These are phyloP conservation scores for Caerostris darwini DNA, from an alignment of 1,140 invertebrate genomes.

Conservation along the genomic window DNA sequence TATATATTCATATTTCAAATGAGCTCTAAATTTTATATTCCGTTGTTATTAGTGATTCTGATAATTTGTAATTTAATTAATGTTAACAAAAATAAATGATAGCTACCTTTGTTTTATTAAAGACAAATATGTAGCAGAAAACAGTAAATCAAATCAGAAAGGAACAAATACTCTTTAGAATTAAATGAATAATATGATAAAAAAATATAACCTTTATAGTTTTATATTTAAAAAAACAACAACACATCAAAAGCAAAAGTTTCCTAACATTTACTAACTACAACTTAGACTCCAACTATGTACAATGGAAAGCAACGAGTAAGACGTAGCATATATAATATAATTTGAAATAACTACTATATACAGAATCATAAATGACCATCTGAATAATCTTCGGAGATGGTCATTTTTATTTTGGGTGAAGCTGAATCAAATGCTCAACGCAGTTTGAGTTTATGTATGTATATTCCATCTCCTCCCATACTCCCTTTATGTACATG, in stretches of 20 bases:
- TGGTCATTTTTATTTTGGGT: conserved; percentile 13
- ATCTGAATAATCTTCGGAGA: not conserved
- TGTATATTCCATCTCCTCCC: conserved; percentile 6
- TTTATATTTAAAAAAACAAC: no score
- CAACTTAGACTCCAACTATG: not conserved
- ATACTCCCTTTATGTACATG: not conserved
- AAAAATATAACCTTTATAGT: no score
- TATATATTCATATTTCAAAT: no score
- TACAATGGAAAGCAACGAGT: not conserved
- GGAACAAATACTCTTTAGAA: no score
- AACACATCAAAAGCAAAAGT: not conserved
- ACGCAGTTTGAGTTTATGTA: not conserved
- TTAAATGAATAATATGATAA: no score
- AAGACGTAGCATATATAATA: not conserved
- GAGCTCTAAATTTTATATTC: no score
- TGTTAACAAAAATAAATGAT: no score
- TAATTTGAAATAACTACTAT: conserved; percentile 9
- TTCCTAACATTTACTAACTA: not conserved
- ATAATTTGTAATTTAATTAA: no score
- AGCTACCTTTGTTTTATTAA: no score
- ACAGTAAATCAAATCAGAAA: no score
- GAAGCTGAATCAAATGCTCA: conserved; percentile 20
- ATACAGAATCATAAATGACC: conserved; percentile 20
- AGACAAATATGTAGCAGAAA: no score
- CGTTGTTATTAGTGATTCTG: no score